Conservation (phyloP, 2,113 vertebrate species). For the Pagrus major region DNA sequence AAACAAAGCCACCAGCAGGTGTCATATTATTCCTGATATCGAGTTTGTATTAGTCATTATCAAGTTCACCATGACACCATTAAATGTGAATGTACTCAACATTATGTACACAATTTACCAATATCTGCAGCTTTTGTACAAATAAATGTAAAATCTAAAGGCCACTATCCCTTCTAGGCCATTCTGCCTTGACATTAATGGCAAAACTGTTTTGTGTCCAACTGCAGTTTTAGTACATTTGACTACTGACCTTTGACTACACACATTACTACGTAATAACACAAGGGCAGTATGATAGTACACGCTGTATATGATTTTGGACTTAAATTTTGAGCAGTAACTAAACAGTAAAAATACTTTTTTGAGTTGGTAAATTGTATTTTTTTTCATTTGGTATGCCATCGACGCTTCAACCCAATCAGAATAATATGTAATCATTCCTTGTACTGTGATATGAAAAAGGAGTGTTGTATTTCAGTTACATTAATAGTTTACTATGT, state of each 20-base stretch:
- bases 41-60: not conserved
- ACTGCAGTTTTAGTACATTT: not conserved
- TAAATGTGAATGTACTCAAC: not conserved
- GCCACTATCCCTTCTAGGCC: not conserved
- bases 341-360: not conserved
- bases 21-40: constrained; percentile 1
- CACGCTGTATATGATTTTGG: not conserved
- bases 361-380: not conserved
- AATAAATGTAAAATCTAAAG: not conserved
- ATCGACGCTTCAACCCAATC: not conserved
- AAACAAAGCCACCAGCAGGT: constrained; percentile 5
- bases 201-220: not conserved
- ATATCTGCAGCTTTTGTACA: not conserved
- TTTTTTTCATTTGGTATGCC: too few species aligned
- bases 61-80: not conserved
- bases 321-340: not conserved
- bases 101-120: not conserved
- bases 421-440: not conserved
- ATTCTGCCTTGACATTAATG: not conserved
- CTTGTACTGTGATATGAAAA: not conserved
- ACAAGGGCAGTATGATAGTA: not conserved
- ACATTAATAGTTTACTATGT: not conserved
- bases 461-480: not conserved
- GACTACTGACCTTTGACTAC: not conserved
- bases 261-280: not conserved